Base-by-base conservation (phyloP, 2,888 invertebrate genomes). In the Alsophila aescularia region DNA sequence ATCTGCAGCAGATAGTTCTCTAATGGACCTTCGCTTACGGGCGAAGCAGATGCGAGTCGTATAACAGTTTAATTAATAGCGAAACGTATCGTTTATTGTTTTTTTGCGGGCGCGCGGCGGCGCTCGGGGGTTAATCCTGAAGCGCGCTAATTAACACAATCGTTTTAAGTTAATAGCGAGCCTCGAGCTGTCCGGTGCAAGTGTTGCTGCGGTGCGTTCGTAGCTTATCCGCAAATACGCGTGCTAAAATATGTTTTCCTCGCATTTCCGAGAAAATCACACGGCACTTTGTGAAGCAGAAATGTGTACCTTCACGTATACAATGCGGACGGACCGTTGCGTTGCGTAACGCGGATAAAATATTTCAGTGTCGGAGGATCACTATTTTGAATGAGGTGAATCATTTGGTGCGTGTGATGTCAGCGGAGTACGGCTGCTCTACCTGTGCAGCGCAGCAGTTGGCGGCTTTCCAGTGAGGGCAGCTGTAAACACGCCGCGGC, bases 71-170 rank as follows among this genome's bases (percentile, higher is more conserved):
- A 87, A 86, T 87, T 81, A 85, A 83, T 83, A 80, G 70, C 69
- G 63, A 69, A 83, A 75, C 70, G 77, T 78, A 79, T 83, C 77
- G 77, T 79, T 81, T 79, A 77, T 81, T 82, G 77, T 82, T 85
- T 84, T n/a, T 84, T 81, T 79, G 65, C 74, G 58, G 70, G 45
- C 59, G 57, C 55, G 60, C 67, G 62, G 70, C 73, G 70, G 64
- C 70, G 83, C 83, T 74, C 79, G 79, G 77, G 82, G 82, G 81
- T 71, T 58, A 69, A 67, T 77, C 75, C 77, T 77, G 76, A 75
- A 79, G 74, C 79, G 73, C 80, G 81, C 86, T 90, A 88, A 90
- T 90, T 89, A 90, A 89, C 85, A 78, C 87, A 83, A 88, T 86
- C 86, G 85, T 83, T 88, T 86, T 83, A 87, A 86, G 75, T 81